phyloP scores from a whole-genome alignment of 2,113 vertebrate species.

The Mohoua ochrocephala region DNA sequence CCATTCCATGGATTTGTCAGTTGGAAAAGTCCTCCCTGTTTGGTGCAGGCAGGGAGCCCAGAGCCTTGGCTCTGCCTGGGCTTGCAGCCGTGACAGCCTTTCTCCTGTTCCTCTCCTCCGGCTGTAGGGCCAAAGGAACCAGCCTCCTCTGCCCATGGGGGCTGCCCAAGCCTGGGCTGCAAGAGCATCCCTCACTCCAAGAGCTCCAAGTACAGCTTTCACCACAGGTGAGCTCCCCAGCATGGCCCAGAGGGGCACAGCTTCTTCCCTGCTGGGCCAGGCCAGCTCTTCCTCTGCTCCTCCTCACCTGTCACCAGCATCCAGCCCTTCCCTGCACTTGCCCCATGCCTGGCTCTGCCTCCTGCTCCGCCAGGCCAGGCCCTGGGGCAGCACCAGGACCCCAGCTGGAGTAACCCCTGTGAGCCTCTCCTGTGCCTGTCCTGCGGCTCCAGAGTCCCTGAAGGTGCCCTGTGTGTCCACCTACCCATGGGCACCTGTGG shows the following conservation, averaged over 20 bases:
- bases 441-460: neutral
- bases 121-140: conserved; percentile 81
- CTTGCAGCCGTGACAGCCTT: neutral
- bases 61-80: neutral
- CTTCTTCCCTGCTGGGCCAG: rapidly evolving
- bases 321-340: neutral
- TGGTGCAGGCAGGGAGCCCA: neutral
- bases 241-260: neutral
- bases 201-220: conserved; percentile 93
- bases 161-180: conserved; percentile 80
- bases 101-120: neutral
- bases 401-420: neutral
- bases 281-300: neutral
- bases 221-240: conserved; percentile 85
- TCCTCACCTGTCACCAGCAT: neutral
- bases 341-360: neutral
- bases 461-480: neutral
- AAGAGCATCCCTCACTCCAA: conserved; percentile 84
- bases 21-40: neutral
- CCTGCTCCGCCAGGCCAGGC: neutral
- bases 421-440: neutral
- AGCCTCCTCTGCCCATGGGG: conserved; percentile 69
- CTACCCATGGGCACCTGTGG: neutral
- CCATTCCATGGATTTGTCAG: neutral
- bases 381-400: neutral